Evolutionary conservation across 1,140 invertebrate species (phyloP).

Genomic region (Triops cancriformis): DNA sequence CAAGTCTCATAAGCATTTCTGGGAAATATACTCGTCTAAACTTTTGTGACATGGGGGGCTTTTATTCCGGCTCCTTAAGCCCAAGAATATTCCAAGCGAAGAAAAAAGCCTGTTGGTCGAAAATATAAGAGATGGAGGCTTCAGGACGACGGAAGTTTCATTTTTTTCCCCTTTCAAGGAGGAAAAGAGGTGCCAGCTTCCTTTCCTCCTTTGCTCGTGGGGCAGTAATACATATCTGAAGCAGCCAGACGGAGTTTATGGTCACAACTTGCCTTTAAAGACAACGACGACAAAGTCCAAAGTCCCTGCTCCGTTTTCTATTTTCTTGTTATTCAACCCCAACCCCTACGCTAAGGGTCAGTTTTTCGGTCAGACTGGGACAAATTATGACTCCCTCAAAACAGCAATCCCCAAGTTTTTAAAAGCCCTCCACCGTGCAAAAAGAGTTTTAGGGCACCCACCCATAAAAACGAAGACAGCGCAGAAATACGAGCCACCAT

Average conservation of each 20-base stretch:
- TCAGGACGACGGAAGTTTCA: background rate
- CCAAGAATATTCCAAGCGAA: background rate
- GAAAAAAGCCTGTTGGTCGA: conserved; percentile 9
- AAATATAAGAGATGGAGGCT: background rate
- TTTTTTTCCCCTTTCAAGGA: background rate
- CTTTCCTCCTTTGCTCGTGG: too few species aligned
- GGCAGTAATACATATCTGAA: background rate
- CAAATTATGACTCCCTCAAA: too few species aligned
- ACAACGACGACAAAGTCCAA: background rate
- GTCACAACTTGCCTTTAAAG: background rate
- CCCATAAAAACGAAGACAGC: too few species aligned
- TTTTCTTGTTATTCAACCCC: too few species aligned
- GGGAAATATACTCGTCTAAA: background rate
- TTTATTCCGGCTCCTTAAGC: background rate
- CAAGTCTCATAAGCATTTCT: background rate
- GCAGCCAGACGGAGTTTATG: background rate
- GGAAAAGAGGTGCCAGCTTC: background rate
- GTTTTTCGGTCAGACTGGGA: too few species aligned
- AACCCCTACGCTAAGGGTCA: too few species aligned
- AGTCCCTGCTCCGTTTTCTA: background rate
- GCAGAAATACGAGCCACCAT: too few species aligned
- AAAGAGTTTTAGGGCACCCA: too few species aligned
- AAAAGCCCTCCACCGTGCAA: too few species aligned
- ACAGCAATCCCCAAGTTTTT: too few species aligned
- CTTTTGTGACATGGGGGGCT: background rate